These are phyloP conservation scores for Drosophila buzzatii DNA, from an alignment of 2,888 invertebrate species.

Conservation along the genomic window DNA sequence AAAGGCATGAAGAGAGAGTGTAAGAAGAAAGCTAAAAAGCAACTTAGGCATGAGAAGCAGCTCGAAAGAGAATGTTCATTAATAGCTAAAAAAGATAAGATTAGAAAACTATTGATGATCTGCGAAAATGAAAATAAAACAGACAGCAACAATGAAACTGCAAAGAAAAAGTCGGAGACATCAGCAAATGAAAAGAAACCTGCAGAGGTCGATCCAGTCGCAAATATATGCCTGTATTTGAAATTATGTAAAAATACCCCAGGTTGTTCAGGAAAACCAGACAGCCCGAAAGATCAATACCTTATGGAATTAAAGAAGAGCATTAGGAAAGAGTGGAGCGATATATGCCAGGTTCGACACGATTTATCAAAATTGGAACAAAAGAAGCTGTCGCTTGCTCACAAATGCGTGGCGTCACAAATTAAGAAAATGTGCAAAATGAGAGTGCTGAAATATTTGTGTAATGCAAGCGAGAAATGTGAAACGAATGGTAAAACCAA, in stretches of 20 bases:
- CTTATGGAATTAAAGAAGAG: neutral
- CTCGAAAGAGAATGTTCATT: neutral
- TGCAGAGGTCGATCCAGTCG: neutral
- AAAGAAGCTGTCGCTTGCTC: neutral
- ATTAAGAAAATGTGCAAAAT: slow-evolving; percentile 7
- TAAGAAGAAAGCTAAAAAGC: neutral
- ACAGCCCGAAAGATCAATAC: neutral
- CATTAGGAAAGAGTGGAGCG: neutral
- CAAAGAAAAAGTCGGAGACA: neutral
- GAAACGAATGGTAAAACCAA: neutral
- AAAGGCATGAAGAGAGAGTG: neutral
- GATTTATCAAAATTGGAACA: neutral
- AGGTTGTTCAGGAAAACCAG: neutral
- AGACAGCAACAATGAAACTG: neutral
- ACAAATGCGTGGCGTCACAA: neutral
- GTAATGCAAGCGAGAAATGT: neutral
- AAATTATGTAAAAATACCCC: neutral
- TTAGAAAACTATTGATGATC: neutral
- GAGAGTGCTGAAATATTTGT: slow-evolving; percentile 3
- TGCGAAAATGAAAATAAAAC: neutral
- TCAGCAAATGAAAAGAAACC: neutral
- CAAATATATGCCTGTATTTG: slow-evolving; percentile 8
- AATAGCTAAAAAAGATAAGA: neutral
- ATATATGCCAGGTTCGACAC: neutral
- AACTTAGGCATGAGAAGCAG: neutral